Conservation (phyloP, 2,888 invertebrate species). For the Trichogramma evanescens region DNA sequence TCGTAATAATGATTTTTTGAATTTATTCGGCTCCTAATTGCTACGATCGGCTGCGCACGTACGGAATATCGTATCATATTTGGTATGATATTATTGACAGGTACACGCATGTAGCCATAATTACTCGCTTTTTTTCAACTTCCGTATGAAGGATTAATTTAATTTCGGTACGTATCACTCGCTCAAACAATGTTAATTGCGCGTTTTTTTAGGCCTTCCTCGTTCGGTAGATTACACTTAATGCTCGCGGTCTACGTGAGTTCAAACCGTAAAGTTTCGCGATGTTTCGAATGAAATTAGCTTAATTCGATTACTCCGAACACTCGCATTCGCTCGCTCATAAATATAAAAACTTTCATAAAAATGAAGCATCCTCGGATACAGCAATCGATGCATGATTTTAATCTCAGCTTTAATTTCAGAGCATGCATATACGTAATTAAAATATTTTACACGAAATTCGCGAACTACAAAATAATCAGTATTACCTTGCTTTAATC, state of each 20-base stretch:
- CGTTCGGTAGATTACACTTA: not conserved
- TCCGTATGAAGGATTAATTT: not conserved
- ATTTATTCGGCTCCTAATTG: conserved; percentile 13
- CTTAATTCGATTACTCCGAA: not conserved
- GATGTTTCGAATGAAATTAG: not conserved
- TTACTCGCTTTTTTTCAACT: not conserved
- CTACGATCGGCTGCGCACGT: too few relatives aligned
- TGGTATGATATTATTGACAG: not conserved
- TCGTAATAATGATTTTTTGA: conserved; percentile 15
- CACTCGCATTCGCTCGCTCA: too few relatives aligned
- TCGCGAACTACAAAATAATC: too few relatives aligned
- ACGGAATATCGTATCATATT: too few relatives aligned
- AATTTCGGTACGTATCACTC: not conserved
- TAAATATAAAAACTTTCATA: too few relatives aligned
- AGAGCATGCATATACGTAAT: too few relatives aligned
- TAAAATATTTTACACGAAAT: too few relatives aligned
- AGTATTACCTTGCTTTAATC: too few relatives aligned
- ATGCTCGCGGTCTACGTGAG: not conserved
- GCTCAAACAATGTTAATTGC: not conserved
- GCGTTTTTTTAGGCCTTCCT: not conserved
- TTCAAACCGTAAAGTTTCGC: conserved; percentile 4
- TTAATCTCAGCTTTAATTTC: too few relatives aligned
- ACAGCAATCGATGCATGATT: too few relatives aligned
- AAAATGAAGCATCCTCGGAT: too few relatives aligned
- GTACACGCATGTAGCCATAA: not conserved